Evolutionary conservation across 2,888 invertebrate genomes (phyloP).

Genomic region (Auanema freiburgensis): DNA sequence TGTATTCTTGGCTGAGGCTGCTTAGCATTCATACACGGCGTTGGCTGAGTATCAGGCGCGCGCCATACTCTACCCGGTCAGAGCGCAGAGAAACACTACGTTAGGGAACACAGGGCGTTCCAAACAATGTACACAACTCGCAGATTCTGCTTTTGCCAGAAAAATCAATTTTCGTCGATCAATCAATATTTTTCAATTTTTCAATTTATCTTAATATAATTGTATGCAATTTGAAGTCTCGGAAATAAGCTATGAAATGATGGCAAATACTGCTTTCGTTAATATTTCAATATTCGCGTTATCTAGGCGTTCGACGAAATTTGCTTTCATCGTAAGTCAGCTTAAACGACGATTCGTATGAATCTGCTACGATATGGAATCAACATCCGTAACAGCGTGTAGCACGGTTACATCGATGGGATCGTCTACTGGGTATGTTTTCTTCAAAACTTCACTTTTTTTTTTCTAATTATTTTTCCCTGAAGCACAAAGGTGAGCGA

Average conservation of each 20-base stretch:
- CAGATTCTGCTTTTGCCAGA: conserved; percentile 6
- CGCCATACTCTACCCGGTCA: conserved; percentile 4
- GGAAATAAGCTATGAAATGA: neutral
- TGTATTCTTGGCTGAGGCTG: conserved; percentile 19
- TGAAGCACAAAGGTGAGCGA: neutral
- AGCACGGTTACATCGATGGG: conserved; percentile 4
- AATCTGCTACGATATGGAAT: neutral
- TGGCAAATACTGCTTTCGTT: conserved; percentile 4
- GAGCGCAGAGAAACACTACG: conserved; percentile 9
- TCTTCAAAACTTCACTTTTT: neutral
- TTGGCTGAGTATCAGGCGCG: conserved; percentile 19
- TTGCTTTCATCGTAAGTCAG: neutral
- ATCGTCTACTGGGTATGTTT: conserved; percentile 4
- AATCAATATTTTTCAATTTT: conserved; percentile 22
- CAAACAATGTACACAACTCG: conserved; percentile 13
- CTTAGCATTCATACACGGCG: conserved; percentile 2
- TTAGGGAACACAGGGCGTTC: conserved; percentile 10
- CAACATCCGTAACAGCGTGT: conserved; percentile 2
- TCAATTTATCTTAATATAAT: conserved; percentile 12
- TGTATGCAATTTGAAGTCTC: neutral
- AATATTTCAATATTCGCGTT: neutral
- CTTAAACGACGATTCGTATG: conserved; percentile 1
- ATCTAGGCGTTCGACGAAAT: neutral
- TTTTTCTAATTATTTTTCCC: neutral
- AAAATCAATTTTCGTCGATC: conserved; percentile 21